Base-by-base conservation (phyloP, 2,888 invertebrate species). In the Mythimna pallens region DNA sequence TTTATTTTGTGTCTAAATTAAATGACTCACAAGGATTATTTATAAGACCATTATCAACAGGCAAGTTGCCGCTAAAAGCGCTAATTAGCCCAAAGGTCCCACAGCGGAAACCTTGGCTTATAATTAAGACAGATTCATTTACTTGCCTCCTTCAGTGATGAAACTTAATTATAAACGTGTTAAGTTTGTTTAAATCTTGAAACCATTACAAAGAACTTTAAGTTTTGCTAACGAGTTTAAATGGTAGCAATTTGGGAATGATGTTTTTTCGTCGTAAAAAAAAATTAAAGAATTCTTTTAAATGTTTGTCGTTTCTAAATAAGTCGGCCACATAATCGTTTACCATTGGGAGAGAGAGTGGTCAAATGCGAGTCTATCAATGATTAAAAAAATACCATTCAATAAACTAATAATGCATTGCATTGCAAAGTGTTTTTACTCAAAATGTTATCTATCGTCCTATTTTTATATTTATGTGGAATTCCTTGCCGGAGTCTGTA, bases 41-140 rank as follows among this genome's bases (percentile, higher is more conserved):
- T 74, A 78, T 73, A 47, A 43, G 65, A 17, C 62, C 55, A 75
- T 84, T 82, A 84, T 76, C 76, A 80, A 82, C 72, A 68, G 65
- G 57, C 68, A 76, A 80, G 84, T 76, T 86, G 80, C 73, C 65
- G 80, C 47, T 83, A 87, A 89, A 84, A 86, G 85, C 76, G 82
- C 82, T 92, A 90, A 93, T 92, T 92, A 92, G 83, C 81, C 65
- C 73, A 80, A 88, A 88, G 87, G 88, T 87, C 86, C 88, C 87
- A 85, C 77, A 77, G 86, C 81, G 87, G 87, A 88, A 87, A 87
- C 89, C 83, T 89, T 86, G 83, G 82, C 65, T 90, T 89, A 89
- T 92, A 93, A 93, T 93, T 92, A 92, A 92, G 88, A 91, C 88
- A 87, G 88, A 91, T 91, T 92, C 88, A 90, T 91, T 92, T 89